Conservation (phyloP, 1,140 invertebrate species). For the Procambarus clarkii region DNA sequence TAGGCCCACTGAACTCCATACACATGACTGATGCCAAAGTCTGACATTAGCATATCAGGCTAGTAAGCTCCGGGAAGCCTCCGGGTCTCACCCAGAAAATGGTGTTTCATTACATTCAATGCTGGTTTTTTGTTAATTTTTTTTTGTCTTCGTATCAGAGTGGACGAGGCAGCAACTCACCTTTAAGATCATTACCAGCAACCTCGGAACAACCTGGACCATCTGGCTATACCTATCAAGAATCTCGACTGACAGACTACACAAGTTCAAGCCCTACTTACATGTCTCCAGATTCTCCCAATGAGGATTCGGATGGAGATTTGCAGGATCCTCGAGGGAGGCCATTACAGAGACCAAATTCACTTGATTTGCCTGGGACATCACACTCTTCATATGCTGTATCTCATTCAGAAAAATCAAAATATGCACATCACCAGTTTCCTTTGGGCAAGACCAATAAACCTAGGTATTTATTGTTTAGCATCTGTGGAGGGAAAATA, state of each 20-base stretch:
- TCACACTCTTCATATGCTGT: conserved; percentile 19
- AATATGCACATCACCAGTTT: conserved; percentile 17
- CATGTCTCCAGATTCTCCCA: conserved; percentile 40
- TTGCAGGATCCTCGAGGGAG: conserved; percentile 35
- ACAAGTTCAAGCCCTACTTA: conserved; percentile 30
- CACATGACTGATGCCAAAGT: no score
- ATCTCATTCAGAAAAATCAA: conserved; percentile 8
- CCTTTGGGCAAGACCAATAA: conserved; percentile 50
- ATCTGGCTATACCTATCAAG: conserved; percentile 11
- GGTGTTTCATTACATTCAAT: no score
- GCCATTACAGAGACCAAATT: conserved; percentile 53
- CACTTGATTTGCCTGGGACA: conserved; percentile 43
- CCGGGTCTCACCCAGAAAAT: no score
- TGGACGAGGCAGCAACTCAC: conserved; percentile 18
- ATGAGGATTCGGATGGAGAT: conserved; percentile 1
- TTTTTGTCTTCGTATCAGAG: background rate
- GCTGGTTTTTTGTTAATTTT: no score
- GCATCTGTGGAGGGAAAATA: no score
- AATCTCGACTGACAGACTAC: conserved; percentile 23
- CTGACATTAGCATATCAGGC: no score
- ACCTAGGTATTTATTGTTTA: conserved; percentile 21
- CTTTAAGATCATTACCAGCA: conserved; percentile 1
- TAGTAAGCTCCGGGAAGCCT: no score
- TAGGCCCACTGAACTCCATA: no score
- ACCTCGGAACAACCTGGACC: conserved; percentile 39